Conservation (phyloP, 2,888 invertebrate species). For the Temnothorax ravouxi region DNA sequence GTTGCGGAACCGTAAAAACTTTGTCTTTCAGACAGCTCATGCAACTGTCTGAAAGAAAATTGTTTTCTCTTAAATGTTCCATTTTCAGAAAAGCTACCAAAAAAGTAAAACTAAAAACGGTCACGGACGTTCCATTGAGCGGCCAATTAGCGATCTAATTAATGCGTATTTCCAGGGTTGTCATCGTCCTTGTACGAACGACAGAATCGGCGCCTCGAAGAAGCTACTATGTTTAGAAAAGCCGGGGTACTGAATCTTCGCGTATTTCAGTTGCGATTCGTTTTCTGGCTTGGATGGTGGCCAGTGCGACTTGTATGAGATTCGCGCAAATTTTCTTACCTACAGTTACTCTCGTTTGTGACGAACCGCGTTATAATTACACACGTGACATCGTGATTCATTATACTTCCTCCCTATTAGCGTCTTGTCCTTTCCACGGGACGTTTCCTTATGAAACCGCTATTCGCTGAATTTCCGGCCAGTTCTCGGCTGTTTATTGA, state of each 20-base stretch:
- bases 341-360: constrained; percentile 73
- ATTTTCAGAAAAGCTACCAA: background rate
- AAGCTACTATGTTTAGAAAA: constrained; percentile 83
- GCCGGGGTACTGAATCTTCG: constrained; percentile 75
- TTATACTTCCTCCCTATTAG: constrained; percentile 39
- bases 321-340: constrained; percentile 79
- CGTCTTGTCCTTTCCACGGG: constrained; percentile 2
- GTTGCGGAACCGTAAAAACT: background rate
- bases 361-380: constrained; percentile 80
- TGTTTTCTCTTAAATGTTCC: background rate
- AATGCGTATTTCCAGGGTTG: constrained; percentile 35
- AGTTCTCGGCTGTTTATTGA: constrained; percentile 67
- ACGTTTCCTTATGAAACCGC: constrained; percentile 13
- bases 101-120: constrained; percentile 17
- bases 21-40: background rate
- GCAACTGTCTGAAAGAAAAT: background rate
- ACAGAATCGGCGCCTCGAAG: constrained; percentile 38
- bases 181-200: constrained; percentile 75
- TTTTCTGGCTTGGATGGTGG: constrained; percentile 79
- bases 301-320: constrained; percentile 81
- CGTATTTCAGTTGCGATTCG: constrained; percentile 82
- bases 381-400: constrained; percentile 67
- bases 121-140: constrained; percentile 1
- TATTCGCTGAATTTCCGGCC: constrained; percentile 65
- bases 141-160: constrained; percentile 30